These are phyloP conservation scores for Carcharodon carcharias DNA, from an alignment of 2,797 vertebrate species.

Conservation along the genomic window DNA sequence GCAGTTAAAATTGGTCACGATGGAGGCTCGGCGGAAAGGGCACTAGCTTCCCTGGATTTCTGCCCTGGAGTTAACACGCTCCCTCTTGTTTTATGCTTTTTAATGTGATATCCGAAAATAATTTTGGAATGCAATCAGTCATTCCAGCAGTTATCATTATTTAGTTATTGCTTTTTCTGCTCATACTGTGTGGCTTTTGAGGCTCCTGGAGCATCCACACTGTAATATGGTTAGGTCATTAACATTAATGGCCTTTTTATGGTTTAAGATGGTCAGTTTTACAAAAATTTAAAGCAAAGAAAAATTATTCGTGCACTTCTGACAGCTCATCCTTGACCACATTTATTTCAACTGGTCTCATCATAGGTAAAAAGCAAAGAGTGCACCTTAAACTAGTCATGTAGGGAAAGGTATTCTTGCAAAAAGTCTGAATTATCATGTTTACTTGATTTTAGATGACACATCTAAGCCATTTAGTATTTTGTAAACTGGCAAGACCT, in stretches of 20 bases:
- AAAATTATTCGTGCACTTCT: background rate
- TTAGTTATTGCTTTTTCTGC: background rate
- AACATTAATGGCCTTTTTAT: background rate
- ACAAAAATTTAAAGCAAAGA: background rate
- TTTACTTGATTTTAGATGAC: background rate
- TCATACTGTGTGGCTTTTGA: background rate
- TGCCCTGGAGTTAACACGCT: background rate
- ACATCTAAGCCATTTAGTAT: constrained; percentile 19
- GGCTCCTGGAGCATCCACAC: background rate
- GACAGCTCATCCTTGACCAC: background rate
- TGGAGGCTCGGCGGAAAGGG: background rate
- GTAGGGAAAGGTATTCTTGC: background rate
- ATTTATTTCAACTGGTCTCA: background rate
- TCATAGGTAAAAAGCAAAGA: background rate
- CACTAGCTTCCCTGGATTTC: background rate
- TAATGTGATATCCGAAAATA: background rate
- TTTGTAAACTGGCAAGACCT: constrained; percentile 7
- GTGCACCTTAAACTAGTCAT: background rate
- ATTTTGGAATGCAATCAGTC: background rate
- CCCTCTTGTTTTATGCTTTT: background rate
- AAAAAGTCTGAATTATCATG: background rate
- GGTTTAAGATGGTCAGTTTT: background rate
- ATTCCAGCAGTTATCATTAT: background rate
- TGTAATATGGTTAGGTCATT: background rate
- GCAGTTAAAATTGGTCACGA: background rate